Base-by-base conservation (phyloP, 2,888 invertebrate genomes). In the Tineola bisselliella region DNA sequence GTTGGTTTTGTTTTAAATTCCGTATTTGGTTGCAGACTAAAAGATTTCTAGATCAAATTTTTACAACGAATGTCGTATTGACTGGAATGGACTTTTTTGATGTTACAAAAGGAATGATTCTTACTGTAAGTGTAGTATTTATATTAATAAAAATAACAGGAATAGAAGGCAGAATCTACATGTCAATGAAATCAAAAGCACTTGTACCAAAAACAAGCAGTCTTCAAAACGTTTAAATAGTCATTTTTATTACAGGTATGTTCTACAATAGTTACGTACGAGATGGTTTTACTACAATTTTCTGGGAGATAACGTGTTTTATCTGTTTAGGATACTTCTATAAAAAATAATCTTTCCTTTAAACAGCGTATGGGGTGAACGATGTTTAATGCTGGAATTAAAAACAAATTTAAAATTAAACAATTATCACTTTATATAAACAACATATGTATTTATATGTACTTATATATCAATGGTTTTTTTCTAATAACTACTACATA, bases 61-160 rank as follows among this genome's bases (percentile, higher is more conserved):
- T 88, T 64, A 83, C 87, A 33, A 81, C 88, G 44, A 88, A 87
- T 44, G 83, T 90, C n/a, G 90, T 90, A 8, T 70, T 91, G 62
- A 90, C 89, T 44, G 91, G 91, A 8, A 86, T 88, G 61, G 87
- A 88, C 60, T 88, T 90, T 66, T 91, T 89, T 66, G 77, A 84
- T 62, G 79, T 91, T 0, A 91, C 90, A 0, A 77, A 88, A 63
- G 84, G 81, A 63, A 89, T 89, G 74, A 78, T 90, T 57, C 76
- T 90, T 65, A 88, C 88, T 48, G 90, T 90, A 66, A 77, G 77
- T 71, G 63, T 15, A 38, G 3, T 25, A 25, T 25, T 25, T 25
- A 43, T 43, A 43, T 6, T 43, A 43, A 43, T 43, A 43, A 6
- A 43, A 43, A 43, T 43, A n/a, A n/a, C n/a, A n/a, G n/a, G n/a